Base-by-base conservation (phyloP, 2,888 invertebrate genomes). In the Ichneumoninae sp. region DNA sequence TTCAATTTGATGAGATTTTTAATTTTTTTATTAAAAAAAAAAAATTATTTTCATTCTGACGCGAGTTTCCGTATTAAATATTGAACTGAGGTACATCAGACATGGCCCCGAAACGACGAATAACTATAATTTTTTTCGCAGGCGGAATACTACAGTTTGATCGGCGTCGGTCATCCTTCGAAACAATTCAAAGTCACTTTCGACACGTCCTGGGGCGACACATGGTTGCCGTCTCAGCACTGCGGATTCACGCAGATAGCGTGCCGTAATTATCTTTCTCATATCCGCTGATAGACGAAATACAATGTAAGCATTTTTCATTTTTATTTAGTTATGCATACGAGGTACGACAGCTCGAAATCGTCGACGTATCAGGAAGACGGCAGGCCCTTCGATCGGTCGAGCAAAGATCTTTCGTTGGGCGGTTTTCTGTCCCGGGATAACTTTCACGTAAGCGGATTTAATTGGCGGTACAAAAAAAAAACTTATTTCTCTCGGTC, bases 371-470 rank as follows among this genome's bases (percentile, higher is more conserved):
- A 96, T 92, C 93, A 94, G 86, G 93, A 93, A 70, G 96, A 96
- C 93, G 96, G 96, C 40, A 95, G 95, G 13, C 89, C 92, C 1
- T 95, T 96, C 91, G 93, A 93, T 36, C 95, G 95, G 82, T 93
- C 94, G 81, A 95, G 95, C 89, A 95, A 95, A 66, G 94, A 94
- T 68, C 95, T 95, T 66, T 95, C 95, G 86, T 94, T 96, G 86
- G 94, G 94, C 57, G 97, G 97, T 79, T 96, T 96, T 92, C 94
- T 96, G 81, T 96, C 96, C 16, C 95, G 94, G 30, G 97, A 97
- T 90, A 94, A 94, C 70, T 95, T 96, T 82, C 94, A 95, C 74
- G 96, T 96, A 92, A 94, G 95, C 90, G 10, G 4, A 47, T 47
- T 16, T 47, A 0, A 6, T 40, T 8, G 10, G 40, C 5, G 10